Conservation (phyloP, 1,140 invertebrate species). For the Drosophila arawakana region DNA sequence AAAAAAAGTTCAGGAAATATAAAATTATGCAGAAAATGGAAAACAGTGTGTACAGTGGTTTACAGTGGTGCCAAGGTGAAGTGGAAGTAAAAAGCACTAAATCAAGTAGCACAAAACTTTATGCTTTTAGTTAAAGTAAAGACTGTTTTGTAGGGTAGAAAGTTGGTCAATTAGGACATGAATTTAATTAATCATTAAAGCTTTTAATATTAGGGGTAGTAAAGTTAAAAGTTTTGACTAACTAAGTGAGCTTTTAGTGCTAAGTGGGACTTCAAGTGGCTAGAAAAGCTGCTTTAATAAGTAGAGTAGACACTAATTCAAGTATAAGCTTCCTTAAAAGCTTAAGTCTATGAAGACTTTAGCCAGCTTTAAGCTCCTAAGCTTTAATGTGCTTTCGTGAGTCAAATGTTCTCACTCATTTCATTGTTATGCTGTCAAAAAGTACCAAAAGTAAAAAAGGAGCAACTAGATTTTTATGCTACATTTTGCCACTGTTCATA, state of each 20-base stretch:
- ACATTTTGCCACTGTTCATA: conserved; percentile 43
- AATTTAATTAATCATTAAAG: conserved; percentile 11
- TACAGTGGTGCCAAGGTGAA: conserved; percentile 21
- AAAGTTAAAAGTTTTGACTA: too few species aligned
- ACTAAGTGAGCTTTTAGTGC: too few species aligned
- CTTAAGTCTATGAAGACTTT: neutral
- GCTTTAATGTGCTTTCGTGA: neutral
- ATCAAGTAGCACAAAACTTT: neutral
- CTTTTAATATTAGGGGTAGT: neutral
- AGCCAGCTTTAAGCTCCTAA: neutral
- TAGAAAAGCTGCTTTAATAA: too few species aligned
- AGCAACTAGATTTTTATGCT: neutral
- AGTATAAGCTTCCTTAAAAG: neutral
- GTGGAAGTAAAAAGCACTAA: conserved; percentile 1
- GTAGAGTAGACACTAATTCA: too few species aligned
- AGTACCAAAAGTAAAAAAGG: neutral
- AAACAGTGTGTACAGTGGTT: conserved; percentile 25
- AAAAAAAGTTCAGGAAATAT: neutral
- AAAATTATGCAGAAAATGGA: conserved; percentile 27
- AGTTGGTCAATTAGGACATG: conserved; percentile 1
- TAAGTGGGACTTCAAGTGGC: too few species aligned
- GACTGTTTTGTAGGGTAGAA: neutral
- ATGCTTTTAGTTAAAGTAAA: conserved; percentile 2
- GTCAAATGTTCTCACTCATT: neutral
- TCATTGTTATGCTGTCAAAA: neutral